Conservation (phyloP, 1,140 invertebrate species). For the Carcinoscorpius rotundicauda region DNA sequence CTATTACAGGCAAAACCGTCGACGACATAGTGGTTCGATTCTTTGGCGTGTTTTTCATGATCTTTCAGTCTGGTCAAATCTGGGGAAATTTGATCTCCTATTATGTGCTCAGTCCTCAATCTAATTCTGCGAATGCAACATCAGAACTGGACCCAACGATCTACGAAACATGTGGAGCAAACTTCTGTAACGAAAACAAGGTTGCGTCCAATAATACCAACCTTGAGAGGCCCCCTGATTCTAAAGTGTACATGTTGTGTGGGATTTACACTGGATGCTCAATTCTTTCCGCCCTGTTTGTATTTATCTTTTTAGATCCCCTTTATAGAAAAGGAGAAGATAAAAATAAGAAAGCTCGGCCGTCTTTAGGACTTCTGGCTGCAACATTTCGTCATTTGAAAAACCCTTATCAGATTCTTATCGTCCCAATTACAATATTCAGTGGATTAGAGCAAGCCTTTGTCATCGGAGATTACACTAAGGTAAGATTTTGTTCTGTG, state of each 20-base stretch:
- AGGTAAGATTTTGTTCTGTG: conserved; percentile 41
- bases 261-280: conserved; percentile 80
- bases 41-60: conserved; percentile 96
- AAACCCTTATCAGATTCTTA: conserved; percentile 67
- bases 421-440: conserved; percentile 91
- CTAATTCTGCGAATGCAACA: conserved; percentile 19
- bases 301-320: conserved; percentile 77
- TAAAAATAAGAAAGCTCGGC: background rate
- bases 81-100: conserved; percentile 94
- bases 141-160: conserved; percentile 13
- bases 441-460: conserved; percentile 96
- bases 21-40: conserved; percentile 86
- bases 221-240: conserved; percentile 58
- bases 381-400: conserved; percentile 83
- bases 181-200: conserved; percentile 11
- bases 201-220: conserved; percentile 27
- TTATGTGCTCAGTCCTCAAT: conserved; percentile 23
- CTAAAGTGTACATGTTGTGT: conserved; percentile 72
- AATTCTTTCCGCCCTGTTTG: conserved; percentile 65
- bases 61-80: conserved; percentile 88
- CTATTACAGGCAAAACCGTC: conserved; percentile 44
- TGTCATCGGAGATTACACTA: conserved; percentile 86
- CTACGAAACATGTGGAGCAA: conserved; percentile 10
- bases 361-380: conserved; percentile 47
- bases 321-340: conserved; percentile 53